Percentiles rank a stretch among this genome's conserved stretches.
Evolutionary conservation across 2,113 vertebrate genomes (phyloP).

Genomic region (Platanista minor): DNA sequence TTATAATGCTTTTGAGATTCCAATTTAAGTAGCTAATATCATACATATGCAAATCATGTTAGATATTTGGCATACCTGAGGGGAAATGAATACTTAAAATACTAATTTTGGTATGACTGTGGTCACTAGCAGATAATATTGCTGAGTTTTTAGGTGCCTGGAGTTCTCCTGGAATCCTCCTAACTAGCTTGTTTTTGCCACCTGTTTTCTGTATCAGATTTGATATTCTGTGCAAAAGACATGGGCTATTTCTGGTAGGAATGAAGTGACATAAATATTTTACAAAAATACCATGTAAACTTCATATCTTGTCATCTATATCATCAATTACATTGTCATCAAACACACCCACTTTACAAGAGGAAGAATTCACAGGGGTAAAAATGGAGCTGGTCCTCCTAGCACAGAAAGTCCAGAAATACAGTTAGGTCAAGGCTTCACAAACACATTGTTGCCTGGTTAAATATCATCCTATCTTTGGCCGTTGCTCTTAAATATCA

Average conservation of each 20-base stretch:
- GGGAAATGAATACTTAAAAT: conserved; percentile 21
- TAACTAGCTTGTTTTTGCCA: conserved; percentile 21
- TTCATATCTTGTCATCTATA: background rate
- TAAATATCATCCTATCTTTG: background rate
- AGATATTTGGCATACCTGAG: conserved; percentile 11
- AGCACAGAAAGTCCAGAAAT: conserved; percentile 12
- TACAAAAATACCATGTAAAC: conserved; percentile 14
- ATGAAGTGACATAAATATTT: conserved; percentile 36
- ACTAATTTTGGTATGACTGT: conserved; percentile 11
- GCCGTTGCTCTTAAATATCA: background rate
- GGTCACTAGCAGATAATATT: conserved; percentile 23
- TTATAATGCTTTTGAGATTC: background rate
- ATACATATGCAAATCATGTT: background rate
- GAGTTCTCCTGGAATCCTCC: conserved; percentile 14
- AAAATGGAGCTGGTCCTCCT: background rate
- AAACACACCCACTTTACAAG: background rate
- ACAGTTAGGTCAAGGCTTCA: background rate
- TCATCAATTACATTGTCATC: conserved; percentile 26
- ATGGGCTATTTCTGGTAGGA: conserved; percentile 30
- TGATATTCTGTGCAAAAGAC: conserved; percentile 13
- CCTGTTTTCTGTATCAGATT: conserved; percentile 27
- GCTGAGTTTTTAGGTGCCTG: background rate
- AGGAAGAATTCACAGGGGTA: background rate
- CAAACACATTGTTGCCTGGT: background rate
- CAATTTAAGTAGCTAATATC: background rate